phyloP scores from a whole-genome alignment of 2,888 invertebrate species.

The Mesorhabditis spiculigera region DNA sequence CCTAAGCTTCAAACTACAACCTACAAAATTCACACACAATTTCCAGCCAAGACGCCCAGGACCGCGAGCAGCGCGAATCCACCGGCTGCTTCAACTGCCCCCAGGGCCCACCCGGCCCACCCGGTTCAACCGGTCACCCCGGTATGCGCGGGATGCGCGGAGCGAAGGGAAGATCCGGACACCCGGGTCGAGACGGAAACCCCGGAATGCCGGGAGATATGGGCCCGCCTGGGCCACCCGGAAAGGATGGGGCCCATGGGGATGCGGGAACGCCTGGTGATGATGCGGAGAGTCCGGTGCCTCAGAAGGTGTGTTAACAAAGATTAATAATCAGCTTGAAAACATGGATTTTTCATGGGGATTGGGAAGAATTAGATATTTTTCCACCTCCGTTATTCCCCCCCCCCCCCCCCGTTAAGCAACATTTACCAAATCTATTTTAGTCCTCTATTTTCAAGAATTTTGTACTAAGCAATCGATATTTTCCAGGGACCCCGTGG shows the following conservation, averaged over 20 bases:
- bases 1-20: background rate
- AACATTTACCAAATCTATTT: no score
- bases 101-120: constrained; percentile 8
- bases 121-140: background rate
- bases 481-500: background rate
- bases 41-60: background rate
- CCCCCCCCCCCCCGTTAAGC: no score
- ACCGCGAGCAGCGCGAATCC: background rate
- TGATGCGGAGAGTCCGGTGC: background rate
- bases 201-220: background rate
- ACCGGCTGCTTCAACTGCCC: constrained; percentile 5
- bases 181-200: constrained; percentile 2
- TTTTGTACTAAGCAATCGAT: no score
- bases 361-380: no score
- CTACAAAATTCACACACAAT: background rate
- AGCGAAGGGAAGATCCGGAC: background rate
- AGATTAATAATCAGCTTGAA: no score
- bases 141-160: constrained; percentile 7
- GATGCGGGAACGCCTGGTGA: background rate
- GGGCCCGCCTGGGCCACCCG: constrained; percentile 4
- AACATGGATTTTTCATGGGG: no score
- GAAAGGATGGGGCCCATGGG: background rate
- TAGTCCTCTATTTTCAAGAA: no score
- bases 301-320: background rate
- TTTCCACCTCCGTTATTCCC: no score